Percentiles rank a stretch among this genome's conserved stretches.
Conservation (phyloP, 2,888 invertebrate species). For the Lottia gigantea region DNA sequence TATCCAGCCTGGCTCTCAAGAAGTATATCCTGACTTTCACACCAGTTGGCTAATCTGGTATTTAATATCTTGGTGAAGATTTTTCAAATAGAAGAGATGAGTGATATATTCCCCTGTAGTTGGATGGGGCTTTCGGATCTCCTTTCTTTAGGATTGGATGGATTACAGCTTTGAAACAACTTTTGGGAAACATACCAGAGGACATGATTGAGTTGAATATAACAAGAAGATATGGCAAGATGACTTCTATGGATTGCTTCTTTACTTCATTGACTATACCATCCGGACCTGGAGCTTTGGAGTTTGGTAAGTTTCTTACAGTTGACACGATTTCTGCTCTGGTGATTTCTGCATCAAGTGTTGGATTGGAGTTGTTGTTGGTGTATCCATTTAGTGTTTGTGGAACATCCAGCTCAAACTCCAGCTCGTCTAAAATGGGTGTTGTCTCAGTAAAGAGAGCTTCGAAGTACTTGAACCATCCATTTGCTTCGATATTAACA, state of each 20-base stretch:
- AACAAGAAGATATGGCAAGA: background rate
- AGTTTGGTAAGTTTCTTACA: too few relatives aligned
- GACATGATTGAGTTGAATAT: background rate
- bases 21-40: background rate
- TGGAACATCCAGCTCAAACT: background rate
- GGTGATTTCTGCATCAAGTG: too few relatives aligned
- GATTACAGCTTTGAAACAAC: background rate
- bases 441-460: background rate
- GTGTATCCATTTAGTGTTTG: too few relatives aligned
- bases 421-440: background rate
- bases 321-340: too few relatives aligned
- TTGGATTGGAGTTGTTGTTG: too few relatives aligned
- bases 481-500: background rate
- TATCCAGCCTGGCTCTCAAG: background rate
- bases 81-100: background rate
- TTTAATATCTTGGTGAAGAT: slow-evolving; percentile 8
- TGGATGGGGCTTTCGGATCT: background rate
- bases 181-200: slow-evolving; percentile 9
- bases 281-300: slow-evolving; percentile 6
- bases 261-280: slow-evolving; percentile 18
- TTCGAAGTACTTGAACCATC: background rate
- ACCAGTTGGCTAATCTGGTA: background rate
- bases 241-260: slow-evolving; percentile 1
- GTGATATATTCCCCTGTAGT: slow-evolving; percentile 8
- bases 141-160: background rate